These are phyloP conservation scores for Ctenosaura bakeri DNA, from an alignment of 2,797 vertebrate genomes.

Conservation along the genomic window DNA sequence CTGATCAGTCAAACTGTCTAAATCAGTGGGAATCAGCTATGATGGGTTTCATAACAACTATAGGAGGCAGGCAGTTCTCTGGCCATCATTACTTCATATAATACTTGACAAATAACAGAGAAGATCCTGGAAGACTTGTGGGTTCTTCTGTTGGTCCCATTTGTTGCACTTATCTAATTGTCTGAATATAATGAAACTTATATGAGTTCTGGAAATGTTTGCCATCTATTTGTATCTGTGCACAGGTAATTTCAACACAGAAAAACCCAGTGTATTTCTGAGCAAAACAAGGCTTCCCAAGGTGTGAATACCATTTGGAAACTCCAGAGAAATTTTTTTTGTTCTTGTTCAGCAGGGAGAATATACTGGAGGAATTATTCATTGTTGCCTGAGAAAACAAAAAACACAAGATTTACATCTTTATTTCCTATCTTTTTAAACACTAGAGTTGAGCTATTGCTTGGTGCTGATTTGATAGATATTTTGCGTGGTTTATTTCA, in stretches of 20 bases:
- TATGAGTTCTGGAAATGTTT: background rate
- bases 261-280: background rate
- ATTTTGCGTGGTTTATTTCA: background rate
- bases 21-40: background rate
- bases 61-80: background rate
- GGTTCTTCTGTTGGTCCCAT: background rate
- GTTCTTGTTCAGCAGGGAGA: too few relatives aligned
- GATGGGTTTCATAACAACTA: background rate
- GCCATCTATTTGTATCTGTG: background rate
- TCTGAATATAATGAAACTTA: background rate
- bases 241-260: background rate
- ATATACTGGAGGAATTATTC: too few relatives aligned
- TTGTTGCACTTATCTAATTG: background rate
- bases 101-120: background rate
- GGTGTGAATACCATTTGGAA: too few relatives aligned
- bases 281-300: too few relatives aligned
- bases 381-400: too few relatives aligned
- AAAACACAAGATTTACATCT: too few relatives aligned
- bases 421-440: constrained; percentile 4
- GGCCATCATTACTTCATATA: background rate
- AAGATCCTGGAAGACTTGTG: background rate
- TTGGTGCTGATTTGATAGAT: background rate
- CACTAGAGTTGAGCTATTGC: background rate
- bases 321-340: too few relatives aligned
- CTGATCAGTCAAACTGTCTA: background rate